These are phyloP conservation scores for Aptenodytes patagonicus DNA, from an alignment of 2,113 vertebrate genomes.

Conservation along the genomic window DNA sequence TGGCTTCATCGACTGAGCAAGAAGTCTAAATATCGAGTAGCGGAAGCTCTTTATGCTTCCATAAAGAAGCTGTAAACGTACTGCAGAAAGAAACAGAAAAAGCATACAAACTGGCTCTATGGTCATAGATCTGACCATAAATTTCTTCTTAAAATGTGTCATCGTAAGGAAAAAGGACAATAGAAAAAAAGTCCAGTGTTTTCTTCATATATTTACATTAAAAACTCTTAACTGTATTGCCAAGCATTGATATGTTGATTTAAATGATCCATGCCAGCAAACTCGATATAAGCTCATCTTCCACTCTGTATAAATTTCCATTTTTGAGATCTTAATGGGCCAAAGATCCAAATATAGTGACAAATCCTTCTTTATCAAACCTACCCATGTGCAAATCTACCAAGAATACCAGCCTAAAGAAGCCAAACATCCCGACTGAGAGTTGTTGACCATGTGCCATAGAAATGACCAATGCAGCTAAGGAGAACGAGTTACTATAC, in stretches of 20 bases:
- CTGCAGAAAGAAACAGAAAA: background rate
- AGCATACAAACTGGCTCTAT: background rate
- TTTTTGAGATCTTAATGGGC: background rate
- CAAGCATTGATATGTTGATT: background rate
- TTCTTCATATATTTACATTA: background rate
- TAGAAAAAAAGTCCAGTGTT: background rate
- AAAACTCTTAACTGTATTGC: background rate
- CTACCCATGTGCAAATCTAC: background rate
- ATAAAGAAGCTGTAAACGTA: background rate
- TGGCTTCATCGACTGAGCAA: background rate
- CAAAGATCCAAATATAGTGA: background rate
- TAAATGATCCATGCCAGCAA: background rate
- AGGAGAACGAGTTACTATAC: background rate
- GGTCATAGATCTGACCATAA: background rate
- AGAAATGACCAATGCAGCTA: background rate
- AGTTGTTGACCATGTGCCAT: background rate
- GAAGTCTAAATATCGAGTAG: background rate
- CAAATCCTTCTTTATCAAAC: background rate
- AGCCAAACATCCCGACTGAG: background rate
- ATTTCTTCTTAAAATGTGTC: background rate
- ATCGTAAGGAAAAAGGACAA: background rate
- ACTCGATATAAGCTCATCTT: background rate
- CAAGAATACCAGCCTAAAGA: background rate
- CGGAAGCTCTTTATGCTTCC: background rate
- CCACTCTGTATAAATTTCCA: background rate